Percentiles rank a stretch among this genome's conserved stretches.
Evolutionary conservation across 1,140 invertebrate genomes (phyloP).

Genomic region (Heliconius melpomene): DNA sequence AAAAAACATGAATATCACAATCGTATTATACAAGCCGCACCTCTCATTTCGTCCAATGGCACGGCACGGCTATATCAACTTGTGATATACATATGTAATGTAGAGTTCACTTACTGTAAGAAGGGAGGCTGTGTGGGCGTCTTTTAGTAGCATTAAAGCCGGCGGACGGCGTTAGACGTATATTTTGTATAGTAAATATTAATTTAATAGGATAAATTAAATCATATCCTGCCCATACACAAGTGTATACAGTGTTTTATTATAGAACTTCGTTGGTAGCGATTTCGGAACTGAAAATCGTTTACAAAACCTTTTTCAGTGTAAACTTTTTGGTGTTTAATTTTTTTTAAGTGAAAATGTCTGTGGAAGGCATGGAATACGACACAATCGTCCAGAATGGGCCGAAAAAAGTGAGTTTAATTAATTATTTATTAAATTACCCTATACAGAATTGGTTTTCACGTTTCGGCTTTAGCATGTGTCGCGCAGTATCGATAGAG

Average conservation of each 20-base stretch:
- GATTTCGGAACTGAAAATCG: conserved; percentile 23
- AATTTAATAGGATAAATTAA: background rate
- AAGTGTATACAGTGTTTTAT: background rate
- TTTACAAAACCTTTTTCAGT: conserved; percentile 31
- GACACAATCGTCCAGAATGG: conserved; percentile 81
- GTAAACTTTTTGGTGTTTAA: conserved; percentile 36
- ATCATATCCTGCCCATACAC: background rate
- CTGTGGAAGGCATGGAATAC: conserved; percentile 80
- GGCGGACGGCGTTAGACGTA: conserved; percentile 57
- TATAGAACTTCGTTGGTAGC: conserved; percentile 10
- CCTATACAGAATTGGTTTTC: conserved; percentile 32
- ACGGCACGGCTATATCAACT: conserved; percentile 42
- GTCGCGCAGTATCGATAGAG: conserved; percentile 50
- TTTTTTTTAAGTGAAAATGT: conserved; percentile 63
- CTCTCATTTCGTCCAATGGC: conserved; percentile 46
- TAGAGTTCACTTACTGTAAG: conserved; percentile 57
- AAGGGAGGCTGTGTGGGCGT: conserved; percentile 74
- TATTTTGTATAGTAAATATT: conserved; percentile 51
- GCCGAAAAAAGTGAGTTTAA: conserved; percentile 79
- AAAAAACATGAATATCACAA: conserved; percentile 17
- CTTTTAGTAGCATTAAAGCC: conserved; percentile 59
- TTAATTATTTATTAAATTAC: conserved; percentile 36
- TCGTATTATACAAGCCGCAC: conserved; percentile 52
- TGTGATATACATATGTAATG: conserved; percentile 51
- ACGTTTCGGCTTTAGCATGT: conserved; percentile 39